These are phyloP conservation scores for Myripristis jacobus DNA, from an alignment of 2,797 vertebrate species.

Conservation along the genomic window DNA sequence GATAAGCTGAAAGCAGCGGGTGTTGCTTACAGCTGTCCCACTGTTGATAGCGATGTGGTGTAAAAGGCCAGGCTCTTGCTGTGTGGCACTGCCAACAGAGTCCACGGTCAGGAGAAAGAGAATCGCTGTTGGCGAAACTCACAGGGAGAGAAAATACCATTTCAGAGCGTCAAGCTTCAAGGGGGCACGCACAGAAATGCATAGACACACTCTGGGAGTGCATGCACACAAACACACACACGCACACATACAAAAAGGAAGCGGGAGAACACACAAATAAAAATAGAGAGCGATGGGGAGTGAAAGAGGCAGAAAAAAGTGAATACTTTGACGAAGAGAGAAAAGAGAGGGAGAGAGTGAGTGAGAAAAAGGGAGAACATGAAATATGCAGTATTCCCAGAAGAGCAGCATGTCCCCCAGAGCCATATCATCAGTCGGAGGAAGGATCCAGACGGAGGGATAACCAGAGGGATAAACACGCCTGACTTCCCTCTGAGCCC, in stretches of 20 bases:
- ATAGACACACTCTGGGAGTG: neutral
- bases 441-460: constrained; percentile 71
- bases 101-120: constrained; percentile 47
- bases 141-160: constrained; percentile 35
- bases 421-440: constrained; percentile 68
- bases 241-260: constrained; percentile 17
- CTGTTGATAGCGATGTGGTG: constrained; percentile 63
- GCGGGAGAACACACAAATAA: constrained; percentile 19
- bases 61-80: constrained; percentile 58
- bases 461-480: constrained; percentile 82
- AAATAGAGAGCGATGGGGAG: constrained; percentile 25
- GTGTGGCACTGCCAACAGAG: constrained; percentile 60
- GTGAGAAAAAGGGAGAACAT: constrained; percentile 22
- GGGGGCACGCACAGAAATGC: constrained; percentile 13
- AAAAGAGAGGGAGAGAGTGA: constrained; percentile 25
- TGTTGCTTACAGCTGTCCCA: constrained; percentile 51
- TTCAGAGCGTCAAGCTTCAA: constrained; percentile 34
- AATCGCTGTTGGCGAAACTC: constrained; percentile 52
- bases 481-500: constrained; percentile 69
- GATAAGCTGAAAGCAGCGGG: constrained; percentile 72
- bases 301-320: neutral
- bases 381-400: constrained; percentile 64
- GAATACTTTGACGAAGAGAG: neutral
- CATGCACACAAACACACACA: neutral
- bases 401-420: constrained; percentile 60